Conservation (phyloP, 2,113 vertebrate genomes). For the Megaleporinus macrocephalus region DNA sequence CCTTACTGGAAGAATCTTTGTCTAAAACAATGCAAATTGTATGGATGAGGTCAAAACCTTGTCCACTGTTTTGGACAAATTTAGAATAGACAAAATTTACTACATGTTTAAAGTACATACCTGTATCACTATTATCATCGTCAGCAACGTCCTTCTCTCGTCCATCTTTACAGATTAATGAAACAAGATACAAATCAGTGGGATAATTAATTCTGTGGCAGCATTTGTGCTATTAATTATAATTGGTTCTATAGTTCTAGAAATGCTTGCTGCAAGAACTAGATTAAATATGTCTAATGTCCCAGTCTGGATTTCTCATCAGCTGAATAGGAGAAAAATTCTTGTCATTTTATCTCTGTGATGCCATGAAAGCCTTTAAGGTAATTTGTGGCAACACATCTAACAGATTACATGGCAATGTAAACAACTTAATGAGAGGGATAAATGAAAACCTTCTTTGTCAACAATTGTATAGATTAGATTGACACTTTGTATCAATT, state of each 20-base stretch:
- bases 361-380: not conserved
- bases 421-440: not conserved
- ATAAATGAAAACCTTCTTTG: not conserved
- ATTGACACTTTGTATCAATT: not conserved
- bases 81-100: not conserved
- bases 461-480: not conserved
- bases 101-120: not conserved
- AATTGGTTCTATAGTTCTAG: not conserved
- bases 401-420: not conserved
- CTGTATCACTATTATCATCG: not conserved
- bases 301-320: not conserved
- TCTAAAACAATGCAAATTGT: not conserved
- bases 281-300: not conserved
- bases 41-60: not conserved
- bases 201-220: not conserved
- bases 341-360: not conserved
- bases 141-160: not conserved
- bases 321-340: not conserved
- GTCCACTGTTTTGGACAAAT: not conserved
- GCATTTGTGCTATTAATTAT: not conserved
- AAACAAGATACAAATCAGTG: not conserved
- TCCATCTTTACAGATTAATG: not conserved
- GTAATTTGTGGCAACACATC: not conserved
- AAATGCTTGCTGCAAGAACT: not conserved
- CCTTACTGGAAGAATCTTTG: slow-evolving; percentile 14